phyloP scores from a whole-genome alignment of 2,797 vertebrate species.

The Rhabdomys pumilio region DNA sequence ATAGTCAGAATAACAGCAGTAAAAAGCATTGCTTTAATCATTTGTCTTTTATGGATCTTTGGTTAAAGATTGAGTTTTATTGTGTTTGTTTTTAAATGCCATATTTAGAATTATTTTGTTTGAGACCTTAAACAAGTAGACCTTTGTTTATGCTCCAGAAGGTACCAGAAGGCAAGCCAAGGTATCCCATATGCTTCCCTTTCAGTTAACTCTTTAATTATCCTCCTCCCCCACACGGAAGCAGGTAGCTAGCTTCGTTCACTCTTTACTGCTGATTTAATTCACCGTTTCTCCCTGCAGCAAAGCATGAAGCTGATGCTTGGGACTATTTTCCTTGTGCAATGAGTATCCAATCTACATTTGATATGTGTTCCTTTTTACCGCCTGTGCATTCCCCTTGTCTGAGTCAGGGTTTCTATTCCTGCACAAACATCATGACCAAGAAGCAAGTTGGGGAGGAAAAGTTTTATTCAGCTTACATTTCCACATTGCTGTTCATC shows the following conservation, averaged over 20 bases:
- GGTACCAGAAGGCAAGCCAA: conserved; percentile 69
- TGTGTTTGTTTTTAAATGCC: conserved; percentile 88
- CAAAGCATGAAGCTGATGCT: conserved; percentile 23
- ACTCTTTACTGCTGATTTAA: conserved; percentile 42
- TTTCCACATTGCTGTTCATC: too few species aligned
- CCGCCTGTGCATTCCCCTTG: background rate
- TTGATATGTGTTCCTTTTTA: background rate
- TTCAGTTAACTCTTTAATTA: conserved; percentile 72
- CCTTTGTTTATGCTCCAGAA: conserved; percentile 76
- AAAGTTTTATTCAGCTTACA: too few species aligned
- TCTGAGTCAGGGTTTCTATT: too few species aligned
- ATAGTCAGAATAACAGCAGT: conserved; percentile 86
- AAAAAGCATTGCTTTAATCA: conserved; percentile 85
- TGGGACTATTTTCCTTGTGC: background rate
- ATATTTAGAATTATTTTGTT: conserved; percentile 87
- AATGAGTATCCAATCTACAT: background rate
- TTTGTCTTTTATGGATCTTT: conserved; percentile 87
- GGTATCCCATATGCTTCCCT: conserved; percentile 64
- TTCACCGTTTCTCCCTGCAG: conserved; percentile 50
- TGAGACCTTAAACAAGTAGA: conserved; percentile 65
- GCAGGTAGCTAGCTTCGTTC: background rate
- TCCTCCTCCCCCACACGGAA: conserved; percentile 25
- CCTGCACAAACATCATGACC: too few species aligned
- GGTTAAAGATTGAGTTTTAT: conserved; percentile 87
- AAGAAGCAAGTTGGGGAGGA: too few species aligned